Evolutionary conservation across 2,888 invertebrate genomes (phyloP), one percentile per base, ranked within the genome.

Genomic region (Dendrolimus houi): DNA sequence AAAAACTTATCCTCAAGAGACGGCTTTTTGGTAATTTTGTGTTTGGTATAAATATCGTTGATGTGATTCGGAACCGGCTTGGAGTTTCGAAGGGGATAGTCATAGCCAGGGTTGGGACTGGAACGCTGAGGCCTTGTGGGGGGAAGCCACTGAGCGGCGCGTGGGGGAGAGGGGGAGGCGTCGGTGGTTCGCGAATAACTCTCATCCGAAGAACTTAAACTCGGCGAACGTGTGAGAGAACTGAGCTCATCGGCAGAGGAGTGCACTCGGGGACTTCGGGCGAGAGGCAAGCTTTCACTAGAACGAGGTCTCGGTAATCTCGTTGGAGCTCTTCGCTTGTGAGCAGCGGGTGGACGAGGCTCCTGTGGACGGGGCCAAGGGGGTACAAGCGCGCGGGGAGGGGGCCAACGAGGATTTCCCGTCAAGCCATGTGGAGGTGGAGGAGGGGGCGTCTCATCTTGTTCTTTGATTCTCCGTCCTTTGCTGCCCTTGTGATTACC

Each of bases 161-260:
- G 85, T 0, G 93, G 93, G 7, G 92, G 92, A 0, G 93, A 93
- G 7, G 93, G 93, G 0, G 90, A 91, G 1, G 89, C 96, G 72
- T 95, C 95, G 0, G 95, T 96, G 7, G 96, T 96, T 66, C 96
- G 92, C 53, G 95, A 95, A 74, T 95, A 96, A 80, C 96, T 96
- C 81, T 96, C 96, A 74, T 96, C 96, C 0, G 96, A 96, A 57
- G 96, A 96, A 78, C 95, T 95, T 63, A 96, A 94, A 74, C 95
- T 95, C 0, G 96, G 95, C 8, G 96, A 96, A 68, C 95, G 94
- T 57, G 96, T 96, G 9, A 96, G 87, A 0, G 96, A 96, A 71
- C 95, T 96, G 41, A 96, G 92, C 79, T 96, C 96, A 75, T 96
- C 96, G 1, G 96, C 96, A 2, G 96, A 96, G 8, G 96, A 96